A percentile compares a stretch with the other conserved stretches of the same genome.
Conservation (phyloP, 2,113 vertebrate genomes). For the Lynx canadensis region DNA sequence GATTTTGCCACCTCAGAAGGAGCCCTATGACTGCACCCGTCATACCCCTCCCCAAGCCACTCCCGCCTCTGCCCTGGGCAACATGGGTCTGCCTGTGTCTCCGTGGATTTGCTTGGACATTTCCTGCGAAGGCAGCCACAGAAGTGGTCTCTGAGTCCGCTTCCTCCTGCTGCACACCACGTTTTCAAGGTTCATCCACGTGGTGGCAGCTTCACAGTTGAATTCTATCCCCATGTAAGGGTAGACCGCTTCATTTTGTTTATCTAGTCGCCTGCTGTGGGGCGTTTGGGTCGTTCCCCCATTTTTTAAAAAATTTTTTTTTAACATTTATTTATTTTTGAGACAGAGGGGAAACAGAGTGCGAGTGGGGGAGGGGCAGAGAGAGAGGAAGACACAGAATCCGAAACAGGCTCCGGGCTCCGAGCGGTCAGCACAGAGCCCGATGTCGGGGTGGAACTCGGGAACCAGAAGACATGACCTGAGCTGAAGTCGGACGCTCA, state of each 20-base stretch:
- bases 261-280: accelerated
- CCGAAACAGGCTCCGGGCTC: no score
- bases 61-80: accelerated
- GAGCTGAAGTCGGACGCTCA: no score
- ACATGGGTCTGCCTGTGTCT: accelerated
- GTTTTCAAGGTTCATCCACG: accelerated
- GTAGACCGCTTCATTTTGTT: accelerated
- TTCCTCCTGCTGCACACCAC: accelerated
- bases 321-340: no score
- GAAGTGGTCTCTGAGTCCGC: accelerated
- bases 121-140: accelerated
- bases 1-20: no score
- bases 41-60: background rate
- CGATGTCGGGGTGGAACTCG: no score
- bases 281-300: no score
- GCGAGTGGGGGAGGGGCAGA: no score
- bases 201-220: accelerated
- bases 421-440: no score
- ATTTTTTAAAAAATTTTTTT: accelerated
- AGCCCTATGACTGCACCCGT: accelerated
- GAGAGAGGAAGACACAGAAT: no score
- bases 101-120: accelerated
- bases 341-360: no score
- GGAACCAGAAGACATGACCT: no score
- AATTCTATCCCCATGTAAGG: accelerated